Evolutionary conservation across 1,140 invertebrate species (phyloP), one percentile per base, ranked within the genome.

Genomic region (Ylistrum balloti): DNA sequence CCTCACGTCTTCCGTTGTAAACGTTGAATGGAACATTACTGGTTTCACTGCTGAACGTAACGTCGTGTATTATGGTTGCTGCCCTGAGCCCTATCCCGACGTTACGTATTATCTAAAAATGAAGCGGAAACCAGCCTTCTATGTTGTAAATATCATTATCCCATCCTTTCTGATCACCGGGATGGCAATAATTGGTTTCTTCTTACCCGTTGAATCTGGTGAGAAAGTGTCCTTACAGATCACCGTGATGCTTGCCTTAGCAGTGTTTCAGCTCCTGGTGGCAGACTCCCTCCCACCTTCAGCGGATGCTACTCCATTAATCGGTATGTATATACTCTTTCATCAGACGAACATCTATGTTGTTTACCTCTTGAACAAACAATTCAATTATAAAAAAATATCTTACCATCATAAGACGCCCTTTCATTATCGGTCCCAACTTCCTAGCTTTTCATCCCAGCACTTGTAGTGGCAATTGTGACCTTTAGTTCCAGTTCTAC

Each of bases 181-280:
- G 92, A 99, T 99, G 98, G 98, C 99, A 92, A 97, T 99, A 94
- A 97, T 99, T 92, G 99, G 99, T 92, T 99, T 99, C 97, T 99
- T 99, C 89, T 97, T 99, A 95, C 99, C 99, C 94, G 99, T 99
- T 92, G 99, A 99, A 96, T 99, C 99, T 90, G 99, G 99, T 96
- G 99, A 99, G 97, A 99, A 99, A 97, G 97, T 99, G 93, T 99
- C 99, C 94, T 97, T 99, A 97, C 99, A 98, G 93, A 98, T 99
- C 96, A 99, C 96, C 17, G 95, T 96, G 11, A 89, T 94, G 86
- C 86, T 93, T 48, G 91, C 93, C 3, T 86, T 93, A 74, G 91
- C 92, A 22, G 92, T 93, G 32, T 93, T 96, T 91, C 94, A 96
- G 91, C 91, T 96, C 33, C 97, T 99, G 97, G 98, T 99, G 96